Evolutionary conservation across 2,888 invertebrate genomes (phyloP).

Genomic region (Agrypnus murinus): DNA sequence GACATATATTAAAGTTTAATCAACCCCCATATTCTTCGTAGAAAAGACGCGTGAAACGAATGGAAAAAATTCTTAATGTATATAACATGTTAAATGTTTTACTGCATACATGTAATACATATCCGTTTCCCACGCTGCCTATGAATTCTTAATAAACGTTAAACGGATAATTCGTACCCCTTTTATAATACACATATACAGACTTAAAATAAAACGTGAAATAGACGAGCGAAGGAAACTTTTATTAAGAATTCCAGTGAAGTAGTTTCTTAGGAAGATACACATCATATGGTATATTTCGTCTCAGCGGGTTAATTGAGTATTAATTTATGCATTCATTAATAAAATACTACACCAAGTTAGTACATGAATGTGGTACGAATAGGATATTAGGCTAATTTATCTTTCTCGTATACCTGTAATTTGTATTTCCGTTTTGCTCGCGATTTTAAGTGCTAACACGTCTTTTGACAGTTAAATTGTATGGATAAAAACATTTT

Average conservation of each 20-base stretch:
- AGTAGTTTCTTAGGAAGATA: neutral
- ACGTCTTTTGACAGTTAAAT: slow-evolving; percentile 3
- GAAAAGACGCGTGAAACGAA: slow-evolving; percentile 40
- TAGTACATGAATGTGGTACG: neutral
- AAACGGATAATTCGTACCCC: slow-evolving; percentile 36
- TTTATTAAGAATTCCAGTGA: no score
- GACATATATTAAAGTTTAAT: no score
- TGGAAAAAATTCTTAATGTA: slow-evolving; percentile 53
- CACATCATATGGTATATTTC: no score
- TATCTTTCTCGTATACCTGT: slow-evolving; percentile 22
- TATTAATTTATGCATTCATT: slow-evolving; percentile 22
- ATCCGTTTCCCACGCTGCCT: slow-evolving; percentile 54
- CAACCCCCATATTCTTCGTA: slow-evolving; percentile 28
- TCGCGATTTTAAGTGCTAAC: neutral
- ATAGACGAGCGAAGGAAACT: neutral
- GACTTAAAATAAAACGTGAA: slow-evolving; percentile 23
- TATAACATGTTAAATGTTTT: slow-evolving; percentile 53
- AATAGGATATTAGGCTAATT: slow-evolving; percentile 22
- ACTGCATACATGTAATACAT: slow-evolving; percentile 46
- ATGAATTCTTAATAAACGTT: slow-evolving; percentile 55
- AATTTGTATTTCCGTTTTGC: slow-evolving; percentile 21
- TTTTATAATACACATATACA: slow-evolving; percentile 3
- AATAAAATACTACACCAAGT: slow-evolving; percentile 6
- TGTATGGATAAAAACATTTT: neutral
- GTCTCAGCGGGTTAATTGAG: slow-evolving; percentile 12